phyloP scores from a whole-genome alignment of 2,113 vertebrate genomes.

The Loxodonta africana region DNA sequence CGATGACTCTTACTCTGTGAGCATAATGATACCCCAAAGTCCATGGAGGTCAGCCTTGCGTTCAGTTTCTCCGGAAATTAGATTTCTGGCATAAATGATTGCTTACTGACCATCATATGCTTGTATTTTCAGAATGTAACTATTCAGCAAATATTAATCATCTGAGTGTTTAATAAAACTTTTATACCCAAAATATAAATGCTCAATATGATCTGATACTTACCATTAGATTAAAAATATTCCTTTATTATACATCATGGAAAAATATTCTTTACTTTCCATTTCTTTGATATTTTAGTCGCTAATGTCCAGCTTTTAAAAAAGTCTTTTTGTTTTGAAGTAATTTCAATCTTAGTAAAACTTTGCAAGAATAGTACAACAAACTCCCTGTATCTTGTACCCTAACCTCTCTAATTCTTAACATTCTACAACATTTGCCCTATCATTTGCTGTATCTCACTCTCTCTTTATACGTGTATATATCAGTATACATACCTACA shows the following conservation, averaged over 20 bases:
- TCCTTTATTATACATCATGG: background rate
- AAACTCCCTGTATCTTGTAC: background rate
- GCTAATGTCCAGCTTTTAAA: background rate
- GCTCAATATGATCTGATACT: background rate
- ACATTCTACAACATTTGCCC: background rate
- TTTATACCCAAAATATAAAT: background rate
- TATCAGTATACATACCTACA: background rate
- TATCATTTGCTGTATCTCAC: background rate
- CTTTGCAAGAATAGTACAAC: background rate
- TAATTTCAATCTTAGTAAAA: background rate
- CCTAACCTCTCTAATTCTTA: background rate
- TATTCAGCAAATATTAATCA: background rate
- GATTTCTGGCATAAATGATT: background rate
- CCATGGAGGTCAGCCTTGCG: background rate
- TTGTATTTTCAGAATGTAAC: conserved; percentile 4
- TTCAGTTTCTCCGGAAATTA: conserved; percentile 49
- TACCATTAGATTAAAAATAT: background rate
- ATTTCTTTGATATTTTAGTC: background rate
- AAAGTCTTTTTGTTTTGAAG: background rate
- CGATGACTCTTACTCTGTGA: background rate
- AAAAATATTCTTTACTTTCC: conserved; percentile 12
- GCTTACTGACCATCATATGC: background rate
- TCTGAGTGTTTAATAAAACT: background rate
- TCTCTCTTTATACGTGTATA: too few species aligned
- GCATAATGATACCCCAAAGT: background rate